Percentiles rank a stretch among this genome's conserved stretches.
phyloP scores from a whole-genome alignment of 2,113 vertebrate genomes.

The Salminus brasiliensis region DNA sequence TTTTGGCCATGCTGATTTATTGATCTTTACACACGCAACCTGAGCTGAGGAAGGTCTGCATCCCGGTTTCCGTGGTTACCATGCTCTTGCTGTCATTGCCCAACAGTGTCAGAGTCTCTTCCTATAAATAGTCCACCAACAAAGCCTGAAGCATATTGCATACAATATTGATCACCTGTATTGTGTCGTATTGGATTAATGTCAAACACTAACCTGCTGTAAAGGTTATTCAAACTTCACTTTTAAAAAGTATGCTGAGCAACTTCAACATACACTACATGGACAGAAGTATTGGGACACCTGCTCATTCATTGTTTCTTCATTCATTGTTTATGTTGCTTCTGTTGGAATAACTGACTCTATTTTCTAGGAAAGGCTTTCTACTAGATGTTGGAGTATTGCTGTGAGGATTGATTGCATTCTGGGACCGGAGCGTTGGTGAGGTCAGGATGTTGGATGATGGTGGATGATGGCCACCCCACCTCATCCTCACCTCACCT shows the following conservation, averaged over 20 bases:
- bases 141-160: constrained; percentile 42
- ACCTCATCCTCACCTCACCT: no score
- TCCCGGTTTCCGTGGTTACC: constrained; percentile 70
- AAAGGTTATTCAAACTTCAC: background rate
- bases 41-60: constrained; percentile 44
- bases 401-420: no score
- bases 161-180: constrained; percentile 44
- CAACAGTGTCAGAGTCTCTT: constrained; percentile 54
- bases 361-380: no score
- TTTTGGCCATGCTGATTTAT: constrained; percentile 59
- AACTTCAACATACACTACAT: background rate
- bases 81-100: constrained; percentile 55
- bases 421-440: no score
- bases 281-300: background rate
- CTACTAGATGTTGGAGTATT: no score
- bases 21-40: constrained; percentile 58
- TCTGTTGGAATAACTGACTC: no score
- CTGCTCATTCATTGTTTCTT: no score
- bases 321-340: no score
- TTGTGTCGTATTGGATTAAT: constrained; percentile 31
- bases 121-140: constrained; percentile 44
- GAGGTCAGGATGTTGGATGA: no score
- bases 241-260: background rate
- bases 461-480: no score
- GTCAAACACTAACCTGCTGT: constrained; percentile 16